These are phyloP conservation scores for Notoglanidium macrostoma DNA, from an alignment of 2,797 vertebrate genomes.

Conservation along the genomic window DNA sequence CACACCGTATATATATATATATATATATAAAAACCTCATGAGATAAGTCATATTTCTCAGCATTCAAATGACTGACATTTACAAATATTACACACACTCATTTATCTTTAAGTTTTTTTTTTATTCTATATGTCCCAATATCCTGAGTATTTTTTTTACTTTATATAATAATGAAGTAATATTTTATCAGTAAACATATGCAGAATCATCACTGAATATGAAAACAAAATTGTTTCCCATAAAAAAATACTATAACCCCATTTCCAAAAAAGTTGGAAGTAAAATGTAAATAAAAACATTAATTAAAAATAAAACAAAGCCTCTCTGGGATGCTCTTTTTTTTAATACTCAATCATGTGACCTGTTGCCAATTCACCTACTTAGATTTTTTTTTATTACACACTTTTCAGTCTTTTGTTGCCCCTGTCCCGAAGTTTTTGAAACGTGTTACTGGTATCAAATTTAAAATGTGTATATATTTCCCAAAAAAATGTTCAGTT, in stretches of 20 bases:
- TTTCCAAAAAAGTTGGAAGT: too few relatives aligned
- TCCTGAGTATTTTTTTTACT: neutral
- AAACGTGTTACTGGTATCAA: too few relatives aligned
- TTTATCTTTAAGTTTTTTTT: neutral
- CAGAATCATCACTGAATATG: neutral
- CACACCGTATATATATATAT: neutral
- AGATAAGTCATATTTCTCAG: neutral
- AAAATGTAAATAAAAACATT: too few relatives aligned
- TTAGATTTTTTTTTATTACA: too few relatives aligned
- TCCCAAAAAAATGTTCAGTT: too few relatives aligned
- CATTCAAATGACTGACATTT: neutral
- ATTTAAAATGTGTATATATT: too few relatives aligned
- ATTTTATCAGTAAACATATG: neutral
- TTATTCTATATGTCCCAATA: neutral
- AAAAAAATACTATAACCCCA: neutral
- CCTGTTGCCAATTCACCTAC: too few relatives aligned
- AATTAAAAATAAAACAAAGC: too few relatives aligned
- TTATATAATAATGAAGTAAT: neutral
- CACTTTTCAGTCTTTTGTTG: too few relatives aligned
- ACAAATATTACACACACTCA: neutral
- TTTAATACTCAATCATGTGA: too few relatives aligned
- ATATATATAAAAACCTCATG: neutral
- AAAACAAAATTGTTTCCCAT: neutral
- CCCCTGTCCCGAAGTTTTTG: too few relatives aligned
- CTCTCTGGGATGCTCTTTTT: too few relatives aligned